Percentiles rank a stretch among this genome's conserved stretches.
phyloP scores from a whole-genome alignment of 2,797 vertebrate genomes.

The Danio albolineatus region DNA sequence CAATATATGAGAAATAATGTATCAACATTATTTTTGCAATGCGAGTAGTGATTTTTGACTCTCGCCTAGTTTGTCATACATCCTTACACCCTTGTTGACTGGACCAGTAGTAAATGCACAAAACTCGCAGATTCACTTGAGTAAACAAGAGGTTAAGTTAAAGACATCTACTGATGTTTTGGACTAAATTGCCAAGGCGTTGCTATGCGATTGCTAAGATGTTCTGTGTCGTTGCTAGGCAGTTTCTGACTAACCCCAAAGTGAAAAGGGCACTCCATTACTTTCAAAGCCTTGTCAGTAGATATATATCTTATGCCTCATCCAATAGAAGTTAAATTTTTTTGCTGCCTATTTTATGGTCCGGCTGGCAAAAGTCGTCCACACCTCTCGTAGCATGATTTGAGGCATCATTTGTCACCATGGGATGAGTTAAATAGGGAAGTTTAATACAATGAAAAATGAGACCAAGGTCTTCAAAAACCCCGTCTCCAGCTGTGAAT shows the following conservation, averaged over 20 bases:
- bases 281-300: not conserved
- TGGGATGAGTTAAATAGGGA: not conserved
- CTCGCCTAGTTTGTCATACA: not conserved
- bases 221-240: not conserved
- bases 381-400: not conserved
- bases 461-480: conserved; percentile 8
- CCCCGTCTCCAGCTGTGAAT: conserved; percentile 14
- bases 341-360: not conserved
- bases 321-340: not conserved
- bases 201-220: not conserved
- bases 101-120: not conserved
- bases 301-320: not conserved
- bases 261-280: not conserved
- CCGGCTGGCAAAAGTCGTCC: not conserved
- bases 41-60: not conserved
- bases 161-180: not conserved
- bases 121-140: conserved; percentile 10
- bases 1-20: no score
- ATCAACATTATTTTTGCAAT: no score
- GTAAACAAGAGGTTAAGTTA: conserved; percentile 2
- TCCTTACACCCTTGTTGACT: not conserved
- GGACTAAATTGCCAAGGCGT: not conserved
- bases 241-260: not conserved
- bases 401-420: not conserved
- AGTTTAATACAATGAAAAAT: conserved; percentile 14